phyloP scores from a whole-genome alignment of 2,797 vertebrate genomes.

The Crenuchus spilurus region DNA sequence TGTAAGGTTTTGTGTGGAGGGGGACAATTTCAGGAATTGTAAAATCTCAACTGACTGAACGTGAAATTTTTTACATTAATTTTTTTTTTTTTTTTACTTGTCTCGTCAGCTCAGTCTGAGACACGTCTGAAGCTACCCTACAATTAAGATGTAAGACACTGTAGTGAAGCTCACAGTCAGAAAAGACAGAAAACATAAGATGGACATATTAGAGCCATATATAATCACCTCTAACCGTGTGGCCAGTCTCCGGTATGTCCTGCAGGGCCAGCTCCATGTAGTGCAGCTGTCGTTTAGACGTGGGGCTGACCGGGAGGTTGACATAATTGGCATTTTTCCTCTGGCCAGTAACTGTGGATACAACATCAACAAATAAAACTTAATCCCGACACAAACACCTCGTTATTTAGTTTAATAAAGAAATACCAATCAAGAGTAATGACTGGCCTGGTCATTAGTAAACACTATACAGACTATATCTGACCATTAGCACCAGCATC shows the following conservation, averaged over 20 bases:
- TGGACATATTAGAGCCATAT: background rate
- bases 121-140: too few species aligned
- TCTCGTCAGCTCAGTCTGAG: too few species aligned
- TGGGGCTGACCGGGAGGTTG: slow-evolving; percentile 85
- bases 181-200: background rate
- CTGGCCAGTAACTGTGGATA: slow-evolving; percentile 58
- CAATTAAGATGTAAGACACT: too few species aligned
- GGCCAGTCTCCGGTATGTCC: slow-evolving; percentile 75
- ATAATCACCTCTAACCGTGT: slow-evolving; percentile 77
- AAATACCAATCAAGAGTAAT: background rate
- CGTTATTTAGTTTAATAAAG: background rate
- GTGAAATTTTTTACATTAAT: too few species aligned
- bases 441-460: background rate
- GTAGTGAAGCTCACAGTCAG: background rate
- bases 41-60: too few species aligned
- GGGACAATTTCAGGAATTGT: too few species aligned
- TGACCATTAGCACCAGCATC: slow-evolving; percentile 57
- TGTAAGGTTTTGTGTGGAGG: too few species aligned
- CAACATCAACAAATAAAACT: slow-evolving; percentile 61
- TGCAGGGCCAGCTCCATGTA: slow-evolving; percentile 85
- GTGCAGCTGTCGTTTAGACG: slow-evolving; percentile 80
- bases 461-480: background rate
- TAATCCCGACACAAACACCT: slow-evolving; percentile 41
- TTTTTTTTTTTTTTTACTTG: too few species aligned
- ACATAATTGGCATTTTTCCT: slow-evolving; percentile 78